Percentiles rank a stretch among this genome's conserved stretches.
These are phyloP conservation scores for Eudorcas thomsonii DNA, from an alignment of 2,113 vertebrate species.

Conservation along the genomic window DNA sequence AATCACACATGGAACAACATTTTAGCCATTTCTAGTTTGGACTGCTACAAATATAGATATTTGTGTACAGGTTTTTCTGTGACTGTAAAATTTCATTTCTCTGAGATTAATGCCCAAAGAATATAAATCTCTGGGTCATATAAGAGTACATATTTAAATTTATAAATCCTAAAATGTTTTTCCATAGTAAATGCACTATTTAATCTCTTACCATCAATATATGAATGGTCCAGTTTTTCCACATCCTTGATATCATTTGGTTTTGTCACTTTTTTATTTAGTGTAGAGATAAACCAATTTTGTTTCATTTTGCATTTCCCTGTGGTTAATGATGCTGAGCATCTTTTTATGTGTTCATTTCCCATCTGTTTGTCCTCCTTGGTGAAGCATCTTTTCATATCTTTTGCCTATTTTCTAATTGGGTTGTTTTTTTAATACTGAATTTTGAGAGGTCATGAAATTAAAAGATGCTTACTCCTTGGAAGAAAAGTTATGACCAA, in stretches of 20 bases:
- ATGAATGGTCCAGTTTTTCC: background rate
- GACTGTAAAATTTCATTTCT: background rate
- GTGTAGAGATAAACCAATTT: background rate
- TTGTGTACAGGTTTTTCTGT: background rate
- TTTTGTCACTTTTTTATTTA: background rate
- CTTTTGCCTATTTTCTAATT: background rate
- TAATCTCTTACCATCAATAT: background rate
- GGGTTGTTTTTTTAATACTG: background rate
- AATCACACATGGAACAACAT: background rate
- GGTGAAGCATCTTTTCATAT: background rate
- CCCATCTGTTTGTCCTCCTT: background rate
- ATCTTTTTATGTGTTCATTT: slow-evolving; percentile 22
- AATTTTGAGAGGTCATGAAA: background rate
- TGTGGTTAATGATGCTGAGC: background rate
- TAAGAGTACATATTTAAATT: background rate
- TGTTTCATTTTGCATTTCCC: background rate
- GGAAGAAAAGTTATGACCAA: too few species aligned
- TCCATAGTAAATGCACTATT: background rate
- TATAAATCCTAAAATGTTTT: background rate
- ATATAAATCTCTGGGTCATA: background rate
- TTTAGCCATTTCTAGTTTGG: background rate
- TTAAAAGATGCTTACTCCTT: too few species aligned
- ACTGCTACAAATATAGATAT: background rate
- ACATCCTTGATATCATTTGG: background rate
- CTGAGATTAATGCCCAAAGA: background rate